Percentiles rank a stretch among this genome's conserved stretches.
These are phyloP conservation scores for Glaucomys volans DNA, from an alignment of 2,113 vertebrate genomes.

Conservation along the genomic window DNA sequence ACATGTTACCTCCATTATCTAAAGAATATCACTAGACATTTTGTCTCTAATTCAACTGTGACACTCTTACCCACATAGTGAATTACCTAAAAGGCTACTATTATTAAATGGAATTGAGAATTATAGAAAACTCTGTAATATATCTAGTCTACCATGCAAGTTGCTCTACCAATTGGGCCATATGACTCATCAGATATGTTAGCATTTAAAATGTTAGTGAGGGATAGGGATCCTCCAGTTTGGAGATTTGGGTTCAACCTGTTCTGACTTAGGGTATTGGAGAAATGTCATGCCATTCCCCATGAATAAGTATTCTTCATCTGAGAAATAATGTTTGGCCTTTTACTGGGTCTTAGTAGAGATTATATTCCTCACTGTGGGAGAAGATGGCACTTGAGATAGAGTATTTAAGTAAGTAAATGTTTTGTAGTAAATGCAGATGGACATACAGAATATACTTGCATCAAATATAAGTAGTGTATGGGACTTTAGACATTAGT, in stretches of 20 bases:
- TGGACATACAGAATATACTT: neutral
- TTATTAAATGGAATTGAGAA: neutral
- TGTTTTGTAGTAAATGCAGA: neutral
- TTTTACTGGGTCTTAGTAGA: neutral
- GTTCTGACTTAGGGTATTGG: accelerated
- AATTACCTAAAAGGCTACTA: neutral
- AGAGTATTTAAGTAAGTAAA: neutral
- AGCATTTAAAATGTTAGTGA: neutral
- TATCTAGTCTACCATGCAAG: neutral
- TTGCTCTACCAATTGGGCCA: accelerated
- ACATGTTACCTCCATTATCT: neutral
- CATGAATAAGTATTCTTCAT: too few relatives aligned
- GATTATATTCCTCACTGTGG: neutral
- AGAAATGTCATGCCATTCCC: neutral
- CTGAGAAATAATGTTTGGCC: neutral
- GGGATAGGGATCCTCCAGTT: neutral
- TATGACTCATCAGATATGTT: neutral
- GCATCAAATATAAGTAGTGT: neutral
- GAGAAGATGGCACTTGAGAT: neutral
- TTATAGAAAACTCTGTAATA: neutral
- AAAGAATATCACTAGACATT: neutral
- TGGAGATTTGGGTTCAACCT: neutral
- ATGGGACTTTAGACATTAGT: neutral
- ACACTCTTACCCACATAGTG: neutral
- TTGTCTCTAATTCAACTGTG: neutral